Evolutionary conservation across 2,797 vertebrate genomes (phyloP).

Genomic region (Alosa sapidissima): DNA sequence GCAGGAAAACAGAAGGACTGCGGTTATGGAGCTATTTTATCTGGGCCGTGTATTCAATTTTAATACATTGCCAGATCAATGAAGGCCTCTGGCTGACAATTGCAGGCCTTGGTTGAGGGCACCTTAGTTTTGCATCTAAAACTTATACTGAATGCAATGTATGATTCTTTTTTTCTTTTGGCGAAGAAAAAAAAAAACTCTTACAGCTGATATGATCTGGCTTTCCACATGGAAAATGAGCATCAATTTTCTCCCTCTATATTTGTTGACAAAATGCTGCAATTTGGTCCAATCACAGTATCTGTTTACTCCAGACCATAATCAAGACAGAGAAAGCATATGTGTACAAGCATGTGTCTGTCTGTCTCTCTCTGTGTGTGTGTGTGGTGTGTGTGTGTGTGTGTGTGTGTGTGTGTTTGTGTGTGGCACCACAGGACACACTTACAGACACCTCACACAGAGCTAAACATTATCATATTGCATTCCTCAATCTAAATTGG

Average conservation of each 20-base stretch:
- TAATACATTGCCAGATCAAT: background rate
- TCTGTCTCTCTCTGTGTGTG: background rate
- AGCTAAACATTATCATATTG: background rate
- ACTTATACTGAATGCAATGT: background rate
- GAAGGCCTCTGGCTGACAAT: background rate
- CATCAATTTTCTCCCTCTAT: background rate
- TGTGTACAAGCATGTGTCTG: background rate
- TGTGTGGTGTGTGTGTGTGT: slow-evolving; percentile 4
- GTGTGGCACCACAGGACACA: background rate
- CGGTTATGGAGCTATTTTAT: background rate
- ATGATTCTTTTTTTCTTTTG: background rate
- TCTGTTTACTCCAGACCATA: slow-evolving; percentile 17
- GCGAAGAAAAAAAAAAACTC: background rate
- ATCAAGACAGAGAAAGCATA: background rate
- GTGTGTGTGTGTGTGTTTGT: background rate
- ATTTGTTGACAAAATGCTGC: slow-evolving; percentile 21
- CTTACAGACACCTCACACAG: background rate
- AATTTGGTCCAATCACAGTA: background rate
- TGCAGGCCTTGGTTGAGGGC: background rate
- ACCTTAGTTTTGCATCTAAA: background rate
- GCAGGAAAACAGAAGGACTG: background rate
- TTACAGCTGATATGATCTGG: background rate
- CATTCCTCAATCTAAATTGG: background rate
- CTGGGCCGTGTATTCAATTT: background rate
- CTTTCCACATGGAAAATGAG: background rate